These are phyloP conservation scores for Tautogolabrus adspersus DNA, from an alignment of 2,113 vertebrate species.

Conservation along the genomic window DNA sequence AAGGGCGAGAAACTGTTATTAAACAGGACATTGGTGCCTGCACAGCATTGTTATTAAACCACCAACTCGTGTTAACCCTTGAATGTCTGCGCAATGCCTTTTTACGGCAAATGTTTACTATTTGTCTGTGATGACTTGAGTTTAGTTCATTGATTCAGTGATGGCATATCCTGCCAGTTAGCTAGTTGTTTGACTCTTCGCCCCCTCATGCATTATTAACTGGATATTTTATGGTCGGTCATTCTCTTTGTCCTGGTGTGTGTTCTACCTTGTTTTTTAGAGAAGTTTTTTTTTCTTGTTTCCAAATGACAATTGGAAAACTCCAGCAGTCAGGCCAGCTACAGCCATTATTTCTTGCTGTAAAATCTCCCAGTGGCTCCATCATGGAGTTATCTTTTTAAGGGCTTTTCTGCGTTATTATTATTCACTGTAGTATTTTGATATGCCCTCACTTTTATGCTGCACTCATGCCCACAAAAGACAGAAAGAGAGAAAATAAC, in stretches of 20 bases:
- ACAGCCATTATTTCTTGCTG: no score
- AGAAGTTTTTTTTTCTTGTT: not conserved
- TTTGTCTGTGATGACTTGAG: not conserved
- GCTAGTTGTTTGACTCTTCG: constrained; percentile 16
- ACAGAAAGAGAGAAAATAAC: no score
- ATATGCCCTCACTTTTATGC: no score
- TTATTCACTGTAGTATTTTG: no score
- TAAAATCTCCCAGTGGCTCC: no score
- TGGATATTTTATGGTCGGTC: not conserved
- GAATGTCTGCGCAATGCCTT: not conserved
- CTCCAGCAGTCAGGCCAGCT: not conserved
- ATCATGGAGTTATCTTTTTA: no score
- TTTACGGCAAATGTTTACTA: constrained; percentile 11
- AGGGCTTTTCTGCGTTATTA: no score
- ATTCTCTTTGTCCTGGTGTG: constrained; percentile 15
- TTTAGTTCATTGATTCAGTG: constrained; percentile 31
- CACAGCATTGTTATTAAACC: constrained; percentile 29
- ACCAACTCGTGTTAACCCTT: constrained; percentile 26
- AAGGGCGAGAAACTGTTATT: constrained; percentile 49
- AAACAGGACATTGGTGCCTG: constrained; percentile 48
- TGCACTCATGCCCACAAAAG: no score
- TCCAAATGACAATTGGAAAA: not conserved
- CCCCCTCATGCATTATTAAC: constrained; percentile 28
- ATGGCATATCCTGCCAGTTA: constrained; percentile 9
- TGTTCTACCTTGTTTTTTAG: constrained; percentile 7